phyloP scores from a whole-genome alignment of 2,113 vertebrate species.

The Platysteira castanea region DNA sequence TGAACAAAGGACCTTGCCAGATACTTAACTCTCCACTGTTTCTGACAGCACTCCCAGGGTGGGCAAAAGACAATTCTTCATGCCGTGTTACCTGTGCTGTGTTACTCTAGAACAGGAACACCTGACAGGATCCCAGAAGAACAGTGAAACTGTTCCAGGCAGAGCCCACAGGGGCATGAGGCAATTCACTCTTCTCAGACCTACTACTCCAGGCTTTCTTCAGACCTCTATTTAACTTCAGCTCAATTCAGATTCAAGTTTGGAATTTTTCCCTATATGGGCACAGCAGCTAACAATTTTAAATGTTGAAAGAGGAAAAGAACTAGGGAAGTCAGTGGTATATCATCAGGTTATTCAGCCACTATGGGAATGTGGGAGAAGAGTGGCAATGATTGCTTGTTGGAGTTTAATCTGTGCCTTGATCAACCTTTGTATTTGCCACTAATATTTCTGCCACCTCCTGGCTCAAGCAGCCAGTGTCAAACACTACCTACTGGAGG shows the following conservation, averaged over 20 bases:
- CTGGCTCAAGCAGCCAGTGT: background rate
- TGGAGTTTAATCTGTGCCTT: background rate
- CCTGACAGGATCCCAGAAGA: background rate
- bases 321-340: background rate
- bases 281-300: background rate
- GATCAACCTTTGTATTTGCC: background rate
- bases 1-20: background rate
- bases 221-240: background rate
- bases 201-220: background rate
- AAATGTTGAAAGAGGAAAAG: background rate
- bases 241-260: background rate
- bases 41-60: background rate
- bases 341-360: background rate
- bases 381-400: background rate
- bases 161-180: accelerated
- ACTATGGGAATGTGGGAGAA: background rate
- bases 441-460: background rate
- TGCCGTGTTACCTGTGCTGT: background rate
- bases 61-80: background rate
- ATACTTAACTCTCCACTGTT: background rate
- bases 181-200: background rate
- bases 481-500: background rate
- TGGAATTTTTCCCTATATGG: background rate
- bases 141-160: background rate
- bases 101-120: background rate